Base-by-base conservation (phyloP, 2,797 vertebrate genomes). In the Periophthalmus magnuspinnatus region DNA sequence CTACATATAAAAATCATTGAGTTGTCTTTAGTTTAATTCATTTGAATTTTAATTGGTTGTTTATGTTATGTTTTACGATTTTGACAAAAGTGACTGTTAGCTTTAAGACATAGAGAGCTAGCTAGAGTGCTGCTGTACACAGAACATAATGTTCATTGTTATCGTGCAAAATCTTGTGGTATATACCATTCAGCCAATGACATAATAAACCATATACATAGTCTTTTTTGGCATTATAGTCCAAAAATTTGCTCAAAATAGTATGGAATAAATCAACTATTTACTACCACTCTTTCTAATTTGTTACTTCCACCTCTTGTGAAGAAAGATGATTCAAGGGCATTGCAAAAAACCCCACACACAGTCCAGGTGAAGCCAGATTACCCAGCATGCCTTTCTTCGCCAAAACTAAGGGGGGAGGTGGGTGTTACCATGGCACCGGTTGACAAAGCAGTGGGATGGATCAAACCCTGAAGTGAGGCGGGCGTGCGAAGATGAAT, bases 321-420 rank as follows among this genome's bases (percentile, higher is more conserved):
- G 68, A 74, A 58, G 58, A 21, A 36, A 68, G 76, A 76, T 45
- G 65, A 74, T 79, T 88, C 79, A 88, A 88, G 84, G 86, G 82
- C 82, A 79, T 50, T 76, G 74, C 60, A 68, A 36, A 47, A 24
- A 32, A 50, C n/a, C n/a, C n/a, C 13, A 24, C 28, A 52, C 24
- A 70, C 72, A 61, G 74, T 81, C 48, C 86, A 90, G 85, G 86
- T 89, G 84, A 88, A 81, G 77, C 81, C 79, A 81, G 71, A 90
- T 84, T 90, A 88, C 90, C 86, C 90, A 89, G 83, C 82, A 88
- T 88, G 82, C 90, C 55, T 69, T 70, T 70, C 75, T 76, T 52
- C 2, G 3, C 58, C 61, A 48, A 55, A 68, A 74, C 58, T 38
- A 54, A 28, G 48, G 69, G 55, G 69, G 57, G 55, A 17, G 66